Conservation (phyloP, 2,888 invertebrate species). For the Eudemis profundana region DNA sequence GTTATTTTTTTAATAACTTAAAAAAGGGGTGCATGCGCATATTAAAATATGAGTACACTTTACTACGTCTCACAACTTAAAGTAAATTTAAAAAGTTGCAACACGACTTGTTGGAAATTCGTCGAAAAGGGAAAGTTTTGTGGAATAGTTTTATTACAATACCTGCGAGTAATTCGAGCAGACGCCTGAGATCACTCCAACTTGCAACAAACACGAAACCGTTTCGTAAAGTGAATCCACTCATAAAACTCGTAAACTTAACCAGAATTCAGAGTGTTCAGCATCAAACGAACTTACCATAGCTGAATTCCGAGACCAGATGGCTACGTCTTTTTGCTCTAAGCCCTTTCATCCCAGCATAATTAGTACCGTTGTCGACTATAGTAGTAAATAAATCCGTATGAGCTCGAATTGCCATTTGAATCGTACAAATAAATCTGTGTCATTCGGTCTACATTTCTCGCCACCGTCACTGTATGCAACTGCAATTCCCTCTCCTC, state of each 20-base stretch:
- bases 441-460: slow-evolving; percentile 75
- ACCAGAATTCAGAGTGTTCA: slow-evolving; percentile 49
- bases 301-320: slow-evolving; percentile 57
- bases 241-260: slow-evolving; percentile 51
- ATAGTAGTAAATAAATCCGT: slow-evolving; percentile 72
- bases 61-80: slow-evolving; percentile 7
- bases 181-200: slow-evolving; percentile 23
- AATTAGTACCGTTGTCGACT: slow-evolving; percentile 69
- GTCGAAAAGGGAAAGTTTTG: slow-evolving; percentile 23
- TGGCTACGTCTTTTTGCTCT: slow-evolving; percentile 63
- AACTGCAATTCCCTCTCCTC: slow-evolving; percentile 44
- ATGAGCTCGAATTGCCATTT: slow-evolving; percentile 73
- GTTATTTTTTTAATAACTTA: slow-evolving; percentile 54
- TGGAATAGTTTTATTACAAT: slow-evolving; percentile 30
- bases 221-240: slow-evolving; percentile 50
- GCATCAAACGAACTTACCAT: slow-evolving; percentile 50
- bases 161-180: slow-evolving; percentile 31
- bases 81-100: slow-evolving; percentile 25
- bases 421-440: slow-evolving; percentile 81
- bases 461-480: slow-evolving; percentile 63
- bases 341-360: slow-evolving; percentile 71
- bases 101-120: slow-evolving; percentile 18
- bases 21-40: slow-evolving; percentile 38
- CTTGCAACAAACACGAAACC: slow-evolving; percentile 40
- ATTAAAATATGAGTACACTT: slow-evolving; percentile 26